Percentiles rank a stretch among this genome's conserved stretches.
Conservation (phyloP, 53 echinoderm and acorn worm species). For the Holothuria scabra region DNA sequence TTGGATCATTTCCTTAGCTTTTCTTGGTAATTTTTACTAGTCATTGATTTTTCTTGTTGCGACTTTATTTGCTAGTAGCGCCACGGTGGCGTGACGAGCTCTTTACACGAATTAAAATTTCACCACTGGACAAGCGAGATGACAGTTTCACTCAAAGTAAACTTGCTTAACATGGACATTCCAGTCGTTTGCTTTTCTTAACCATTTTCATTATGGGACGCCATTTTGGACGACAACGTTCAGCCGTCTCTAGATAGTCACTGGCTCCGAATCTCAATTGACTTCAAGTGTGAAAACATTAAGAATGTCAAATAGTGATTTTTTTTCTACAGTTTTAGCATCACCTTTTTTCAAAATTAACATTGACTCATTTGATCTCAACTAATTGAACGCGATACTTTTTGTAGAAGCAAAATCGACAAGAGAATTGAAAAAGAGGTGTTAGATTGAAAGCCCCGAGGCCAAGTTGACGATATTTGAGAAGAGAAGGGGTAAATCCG, state of each 20-base stretch:
- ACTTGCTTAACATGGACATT: slow-evolving; percentile 29
- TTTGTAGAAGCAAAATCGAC: too few relatives aligned
- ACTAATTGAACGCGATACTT: too few relatives aligned
- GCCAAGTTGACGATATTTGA: too few relatives aligned
- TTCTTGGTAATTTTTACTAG: too few relatives aligned
- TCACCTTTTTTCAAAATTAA: too few relatives aligned
- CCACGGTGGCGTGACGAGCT: slow-evolving; percentile 40
- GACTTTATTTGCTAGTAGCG: slow-evolving; percentile 9
- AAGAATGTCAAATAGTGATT: slow-evolving; percentile 20
- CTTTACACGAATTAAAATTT: slow-evolving; percentile 23
- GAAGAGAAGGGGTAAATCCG: too few relatives aligned
- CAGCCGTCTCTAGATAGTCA: background rate
- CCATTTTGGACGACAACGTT: background rate
- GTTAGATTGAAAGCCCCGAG: too few relatives aligned
- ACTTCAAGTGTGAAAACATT: slow-evolving; percentile 33
- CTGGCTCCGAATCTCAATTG: slow-evolving; percentile 33
- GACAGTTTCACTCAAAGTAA: slow-evolving; percentile 15
- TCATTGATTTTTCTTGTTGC: slow-evolving; percentile 16
- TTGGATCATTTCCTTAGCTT: too few relatives aligned
- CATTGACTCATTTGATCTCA: too few relatives aligned
- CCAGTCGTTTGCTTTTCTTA: slow-evolving; percentile 2
- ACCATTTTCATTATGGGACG: background rate
- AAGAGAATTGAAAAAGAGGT: too few relatives aligned
- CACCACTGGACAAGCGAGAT: background rate
- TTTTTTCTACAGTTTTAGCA: background rate